Evolutionary conservation across 2,113 vertebrate genomes (phyloP).

Genomic region (Heliornis fulica): DNA sequence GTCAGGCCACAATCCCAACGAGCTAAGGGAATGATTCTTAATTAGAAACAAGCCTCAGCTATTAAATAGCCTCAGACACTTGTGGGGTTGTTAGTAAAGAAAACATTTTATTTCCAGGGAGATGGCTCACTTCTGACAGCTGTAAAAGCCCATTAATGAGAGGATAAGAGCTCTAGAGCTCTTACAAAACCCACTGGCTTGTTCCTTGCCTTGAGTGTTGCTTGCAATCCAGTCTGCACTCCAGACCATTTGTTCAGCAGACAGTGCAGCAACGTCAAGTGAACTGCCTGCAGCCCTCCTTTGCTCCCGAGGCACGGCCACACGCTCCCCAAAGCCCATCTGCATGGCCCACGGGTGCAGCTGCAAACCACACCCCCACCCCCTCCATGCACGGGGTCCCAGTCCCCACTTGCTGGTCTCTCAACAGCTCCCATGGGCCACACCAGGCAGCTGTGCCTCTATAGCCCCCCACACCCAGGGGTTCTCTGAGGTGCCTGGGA

Average conservation of each 20-base stretch:
- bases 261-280: neutral
- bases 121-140: neutral
- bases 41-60: neutral
- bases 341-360: neutral
- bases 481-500: too few species aligned
- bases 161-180: neutral
- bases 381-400: neutral
- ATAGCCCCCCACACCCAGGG: neutral
- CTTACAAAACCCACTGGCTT: neutral
- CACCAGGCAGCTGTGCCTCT: neutral
- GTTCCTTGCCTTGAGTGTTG: neutral
- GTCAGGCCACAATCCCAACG: neutral
- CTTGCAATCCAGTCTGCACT: neutral
- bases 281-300: neutral
- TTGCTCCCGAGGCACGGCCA: neutral
- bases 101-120: constrained; percentile 7
- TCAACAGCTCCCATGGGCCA: neutral
- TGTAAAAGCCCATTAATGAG: constrained; percentile 24
- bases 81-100: neutral
- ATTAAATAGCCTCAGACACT: neutral
- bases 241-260: neutral
- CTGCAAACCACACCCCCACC: too few species aligned
- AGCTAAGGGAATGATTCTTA: neutral
- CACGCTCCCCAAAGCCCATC: neutral
- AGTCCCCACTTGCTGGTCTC: neutral